These are phyloP conservation scores for Equus quagga DNA, from an alignment of 2,113 vertebrate species.

Conservation along the genomic window DNA sequence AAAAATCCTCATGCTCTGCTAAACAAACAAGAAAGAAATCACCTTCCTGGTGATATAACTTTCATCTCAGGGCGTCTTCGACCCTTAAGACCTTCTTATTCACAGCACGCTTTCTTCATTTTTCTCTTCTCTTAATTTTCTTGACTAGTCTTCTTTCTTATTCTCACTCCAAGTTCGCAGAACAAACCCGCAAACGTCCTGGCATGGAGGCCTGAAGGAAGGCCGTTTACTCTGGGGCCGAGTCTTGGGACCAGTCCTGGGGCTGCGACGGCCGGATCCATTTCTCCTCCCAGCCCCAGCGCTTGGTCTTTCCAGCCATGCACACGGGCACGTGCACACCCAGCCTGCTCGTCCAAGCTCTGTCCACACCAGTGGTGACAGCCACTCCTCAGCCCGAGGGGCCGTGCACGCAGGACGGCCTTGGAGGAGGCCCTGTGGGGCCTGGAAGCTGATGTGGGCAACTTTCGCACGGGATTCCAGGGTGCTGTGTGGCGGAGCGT, in stretches of 20 bases:
- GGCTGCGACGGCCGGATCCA: not conserved
- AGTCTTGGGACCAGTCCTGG: not conserved
- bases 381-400: not conserved
- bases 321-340: not conserved
- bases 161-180: not conserved
- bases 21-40: conserved; percentile 14
- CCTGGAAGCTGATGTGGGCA: not conserved
- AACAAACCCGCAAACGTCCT: not conserved
- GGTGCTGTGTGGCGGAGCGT: not conserved
- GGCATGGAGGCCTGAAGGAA: not conserved
- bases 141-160: not conserved
- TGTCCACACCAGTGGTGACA: not conserved
- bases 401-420: not conserved
- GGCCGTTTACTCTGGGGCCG: not conserved
- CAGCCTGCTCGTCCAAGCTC: not conserved
- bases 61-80: not conserved
- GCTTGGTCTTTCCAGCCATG: not conserved
- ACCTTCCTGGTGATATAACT: not conserved
- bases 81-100: not conserved
- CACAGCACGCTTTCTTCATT: not conserved
- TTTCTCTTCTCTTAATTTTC: conserved; percentile 26
- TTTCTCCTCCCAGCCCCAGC: not conserved
- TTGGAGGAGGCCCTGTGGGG: not conserved
- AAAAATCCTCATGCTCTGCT: not conserved
- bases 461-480: not conserved